Evolutionary conservation across 2,888 invertebrate genomes (phyloP).

Genomic region (Machimus rusticus): DNA sequence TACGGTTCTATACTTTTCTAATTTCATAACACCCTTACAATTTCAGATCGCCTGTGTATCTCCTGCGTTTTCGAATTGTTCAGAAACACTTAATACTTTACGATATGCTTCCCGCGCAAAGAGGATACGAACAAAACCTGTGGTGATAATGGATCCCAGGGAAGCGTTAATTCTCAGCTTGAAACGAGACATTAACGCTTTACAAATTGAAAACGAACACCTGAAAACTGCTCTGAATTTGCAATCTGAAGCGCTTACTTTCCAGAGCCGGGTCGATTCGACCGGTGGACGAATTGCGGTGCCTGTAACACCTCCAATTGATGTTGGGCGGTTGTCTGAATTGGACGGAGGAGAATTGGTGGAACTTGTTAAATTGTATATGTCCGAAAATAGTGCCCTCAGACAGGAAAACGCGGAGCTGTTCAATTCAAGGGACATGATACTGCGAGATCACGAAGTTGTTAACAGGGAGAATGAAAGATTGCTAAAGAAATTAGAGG

Average conservation of each 20-base stretch:
- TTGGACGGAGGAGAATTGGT: slow-evolving; percentile 82
- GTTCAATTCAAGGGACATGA: slow-evolving; percentile 78
- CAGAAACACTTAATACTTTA: slow-evolving; percentile 89
- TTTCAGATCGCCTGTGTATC: slow-evolving; percentile 91
- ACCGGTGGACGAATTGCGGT: slow-evolving; percentile 42
- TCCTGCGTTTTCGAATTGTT: slow-evolving; percentile 83
- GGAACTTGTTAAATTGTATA: slow-evolving; percentile 84
- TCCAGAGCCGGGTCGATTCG: neutral
- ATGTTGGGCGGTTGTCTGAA: slow-evolving; percentile 76
- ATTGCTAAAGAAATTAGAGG: slow-evolving; percentile 85
- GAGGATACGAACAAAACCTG: slow-evolving; percentile 90
- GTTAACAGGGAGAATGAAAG: slow-evolving; percentile 91
- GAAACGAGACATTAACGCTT: slow-evolving; percentile 84
- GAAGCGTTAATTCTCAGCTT: slow-evolving; percentile 89
- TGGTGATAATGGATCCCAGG: slow-evolving; percentile 93
- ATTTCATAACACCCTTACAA: neutral
- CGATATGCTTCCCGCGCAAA: slow-evolving; percentile 93
- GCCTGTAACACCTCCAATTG: slow-evolving; percentile 67
- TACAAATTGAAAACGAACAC: slow-evolving; percentile 89
- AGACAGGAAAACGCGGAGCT: slow-evolving; percentile 87
- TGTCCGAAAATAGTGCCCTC: slow-evolving; percentile 79
- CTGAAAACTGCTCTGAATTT: slow-evolving; percentile 77
- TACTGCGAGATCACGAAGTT: slow-evolving; percentile 87
- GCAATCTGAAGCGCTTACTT: slow-evolving; percentile 65
- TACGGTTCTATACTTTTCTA: neutral